Conservation (phyloP, 2,888 invertebrate genomes). For the Acheta domesticus region DNA sequence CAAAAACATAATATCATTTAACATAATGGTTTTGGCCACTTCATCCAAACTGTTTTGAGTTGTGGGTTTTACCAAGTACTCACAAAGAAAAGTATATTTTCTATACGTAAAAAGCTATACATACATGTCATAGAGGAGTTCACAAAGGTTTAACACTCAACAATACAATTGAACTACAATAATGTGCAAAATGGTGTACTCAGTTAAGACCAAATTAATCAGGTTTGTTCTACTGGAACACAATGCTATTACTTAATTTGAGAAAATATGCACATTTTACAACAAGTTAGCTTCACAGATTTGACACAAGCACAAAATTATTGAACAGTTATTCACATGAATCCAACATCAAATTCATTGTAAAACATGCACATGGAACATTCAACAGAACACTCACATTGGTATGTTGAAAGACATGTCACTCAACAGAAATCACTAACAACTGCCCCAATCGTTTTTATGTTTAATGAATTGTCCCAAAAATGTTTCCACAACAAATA, state of each 20-base stretch:
- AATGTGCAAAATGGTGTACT: conserved; percentile 3
- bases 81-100: neutral
- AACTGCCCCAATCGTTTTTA: too few relatives aligned
- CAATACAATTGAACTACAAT: neutral
- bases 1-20: neutral
- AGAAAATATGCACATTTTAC: neutral
- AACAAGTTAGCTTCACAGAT: neutral
- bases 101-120: conserved; percentile 7
- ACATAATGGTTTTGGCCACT: neutral
- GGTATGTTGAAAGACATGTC: too few relatives aligned
- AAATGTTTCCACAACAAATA: too few relatives aligned
- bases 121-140: neutral
- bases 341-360: neutral
- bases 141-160: neutral
- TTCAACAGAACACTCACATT: too few relatives aligned
- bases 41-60: conserved; percentile 18
- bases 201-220: neutral
- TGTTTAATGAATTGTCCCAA: too few relatives aligned
- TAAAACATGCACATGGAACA: too few relatives aligned
- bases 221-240: neutral
- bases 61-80: conserved; percentile 18
- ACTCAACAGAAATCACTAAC: too few relatives aligned
- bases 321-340: neutral
- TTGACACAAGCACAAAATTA: conserved; percentile 9
- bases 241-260: neutral